A percentile compares a stretch with the other conserved stretches of the same genome.
These are phyloP conservation scores for Clusia tigrina DNA, from an alignment of 2,888 invertebrate species.

Conservation along the genomic window DNA sequence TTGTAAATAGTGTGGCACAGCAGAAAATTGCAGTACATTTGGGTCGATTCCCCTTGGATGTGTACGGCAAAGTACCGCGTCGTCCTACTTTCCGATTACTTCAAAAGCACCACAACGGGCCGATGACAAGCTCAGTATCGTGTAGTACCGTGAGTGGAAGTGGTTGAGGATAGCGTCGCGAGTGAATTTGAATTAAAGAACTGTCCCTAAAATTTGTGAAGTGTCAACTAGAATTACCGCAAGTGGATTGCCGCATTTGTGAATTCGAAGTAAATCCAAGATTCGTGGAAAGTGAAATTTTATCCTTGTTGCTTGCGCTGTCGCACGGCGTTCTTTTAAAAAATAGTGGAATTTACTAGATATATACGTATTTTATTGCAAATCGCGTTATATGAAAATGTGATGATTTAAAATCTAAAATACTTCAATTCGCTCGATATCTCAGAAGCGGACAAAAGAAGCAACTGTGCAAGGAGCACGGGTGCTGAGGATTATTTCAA, in stretches of 20 bases:
- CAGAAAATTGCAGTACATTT: conserved; percentile 44
- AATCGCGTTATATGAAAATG: no score
- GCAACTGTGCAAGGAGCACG: no score
- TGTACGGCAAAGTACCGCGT: conserved; percentile 13
- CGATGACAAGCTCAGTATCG: conserved; percentile 48
- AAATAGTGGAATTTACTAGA: not conserved
- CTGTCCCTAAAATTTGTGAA: not conserved
- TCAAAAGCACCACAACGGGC: conserved; percentile 45
- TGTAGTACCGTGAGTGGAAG: conserved; percentile 37
- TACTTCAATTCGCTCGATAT: no score
- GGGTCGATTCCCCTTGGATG: conserved; percentile 43
- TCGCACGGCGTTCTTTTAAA: no score
- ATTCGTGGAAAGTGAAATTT: conserved; percentile 28
- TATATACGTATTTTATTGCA: no score
- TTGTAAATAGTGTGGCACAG: conserved; percentile 41
- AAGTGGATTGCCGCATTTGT: not conserved
- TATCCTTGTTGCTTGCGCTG: no score
- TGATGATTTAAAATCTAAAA: no score
- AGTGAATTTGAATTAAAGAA: not conserved
- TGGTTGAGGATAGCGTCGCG: conserved; percentile 22
- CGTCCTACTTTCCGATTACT: conserved; percentile 53
- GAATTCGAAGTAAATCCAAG: not conserved
- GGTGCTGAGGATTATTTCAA: no score
- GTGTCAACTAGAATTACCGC: not conserved
- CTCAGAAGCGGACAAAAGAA: no score